Base-by-base conservation (phyloP, 1,140 invertebrate species). In the Drosophila serrata region DNA sequence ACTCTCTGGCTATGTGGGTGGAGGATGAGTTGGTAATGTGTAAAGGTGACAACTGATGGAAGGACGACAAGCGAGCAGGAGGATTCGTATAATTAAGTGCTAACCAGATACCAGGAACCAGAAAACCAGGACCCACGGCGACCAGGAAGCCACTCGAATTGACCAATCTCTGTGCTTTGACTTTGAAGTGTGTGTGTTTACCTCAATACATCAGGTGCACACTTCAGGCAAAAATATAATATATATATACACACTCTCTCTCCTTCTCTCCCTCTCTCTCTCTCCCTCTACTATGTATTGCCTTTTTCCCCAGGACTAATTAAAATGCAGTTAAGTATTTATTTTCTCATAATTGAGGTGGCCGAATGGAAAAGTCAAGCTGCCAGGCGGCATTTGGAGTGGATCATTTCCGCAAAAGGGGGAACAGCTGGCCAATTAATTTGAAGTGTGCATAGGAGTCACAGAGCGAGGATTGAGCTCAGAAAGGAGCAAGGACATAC, bases 261-360 rank as follows among this genome's bases (percentile, higher is more conserved):
- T 11, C 45, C 19, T 12, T 43, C 43, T 0, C 43, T 24, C 45
- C 15, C 15, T 1, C 43, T 4, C 43, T 24, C 45, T 43, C 43
- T 0, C 43, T 24, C 45, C 15, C 15, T 1, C 43, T 4, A 42
- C 40, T 75, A 33, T 45, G n/a, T 37, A 51, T 40, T 27, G 73
- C 48, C 22, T 65, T 72, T 64, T 81, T 73, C 48, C 57, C 43
- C 64, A 11, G 65, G 22, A 40, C 69, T 80, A 80, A 82, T 82
- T 82, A 80, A 82, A 84, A 65, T 56, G 63, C 60, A 77, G 78
- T 84, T 78, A 82, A 73, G 79, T 78, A 82, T 82, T 82, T 82
- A 82, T 74, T 60, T 82, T 68, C 75, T 45, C 62, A 82, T 82
- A 82, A 81, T 81, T 81, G 73, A 69, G 72, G 74, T 45, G 73